Conservation (phyloP, 2,113 vertebrate species). For the Cepphus grylle region DNA sequence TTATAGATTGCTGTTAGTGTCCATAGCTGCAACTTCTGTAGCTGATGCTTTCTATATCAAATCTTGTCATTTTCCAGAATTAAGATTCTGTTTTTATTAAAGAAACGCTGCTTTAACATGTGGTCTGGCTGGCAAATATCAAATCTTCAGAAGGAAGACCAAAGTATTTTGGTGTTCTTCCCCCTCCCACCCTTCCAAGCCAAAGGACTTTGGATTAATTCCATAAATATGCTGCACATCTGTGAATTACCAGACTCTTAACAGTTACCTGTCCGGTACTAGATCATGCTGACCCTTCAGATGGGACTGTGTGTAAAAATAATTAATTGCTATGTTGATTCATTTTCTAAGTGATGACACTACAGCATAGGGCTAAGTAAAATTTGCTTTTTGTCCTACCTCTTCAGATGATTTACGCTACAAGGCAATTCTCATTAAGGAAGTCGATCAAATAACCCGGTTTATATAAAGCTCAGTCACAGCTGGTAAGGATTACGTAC, state of each 20-base stretch:
- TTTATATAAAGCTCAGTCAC: constrained; percentile 42
- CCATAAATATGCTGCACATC: constrained; percentile 27
- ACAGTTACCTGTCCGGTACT: not conserved
- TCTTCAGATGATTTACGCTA: not conserved
- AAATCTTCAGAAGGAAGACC: not conserved
- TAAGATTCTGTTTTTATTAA: not conserved
- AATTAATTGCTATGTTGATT: constrained; percentile 14
- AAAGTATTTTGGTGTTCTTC: constrained; percentile 2
- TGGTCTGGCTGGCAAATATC: not conserved
- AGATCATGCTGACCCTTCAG: not conserved
- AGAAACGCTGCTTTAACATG: not conserved
- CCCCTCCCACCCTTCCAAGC: not conserved
- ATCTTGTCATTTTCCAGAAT: not conserved
- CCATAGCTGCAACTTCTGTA: not conserved
- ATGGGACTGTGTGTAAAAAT: not conserved
- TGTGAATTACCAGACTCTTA: not conserved
- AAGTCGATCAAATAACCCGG: not conserved
- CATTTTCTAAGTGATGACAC: constrained; percentile 10
- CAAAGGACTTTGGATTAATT: constrained; percentile 3
- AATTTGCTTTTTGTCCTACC: not conserved
- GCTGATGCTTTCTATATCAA: not conserved
- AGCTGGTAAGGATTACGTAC: constrained; percentile 37
- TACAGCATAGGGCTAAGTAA: not conserved
- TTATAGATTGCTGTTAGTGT: not conserved
- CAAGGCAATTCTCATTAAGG: constrained; percentile 14